A percentile compares a stretch with the other conserved stretches of the same genome.
phyloP scores from a whole-genome alignment of 35 echinoderm and acorn worm genomes.

The Anneissia japonica region DNA sequence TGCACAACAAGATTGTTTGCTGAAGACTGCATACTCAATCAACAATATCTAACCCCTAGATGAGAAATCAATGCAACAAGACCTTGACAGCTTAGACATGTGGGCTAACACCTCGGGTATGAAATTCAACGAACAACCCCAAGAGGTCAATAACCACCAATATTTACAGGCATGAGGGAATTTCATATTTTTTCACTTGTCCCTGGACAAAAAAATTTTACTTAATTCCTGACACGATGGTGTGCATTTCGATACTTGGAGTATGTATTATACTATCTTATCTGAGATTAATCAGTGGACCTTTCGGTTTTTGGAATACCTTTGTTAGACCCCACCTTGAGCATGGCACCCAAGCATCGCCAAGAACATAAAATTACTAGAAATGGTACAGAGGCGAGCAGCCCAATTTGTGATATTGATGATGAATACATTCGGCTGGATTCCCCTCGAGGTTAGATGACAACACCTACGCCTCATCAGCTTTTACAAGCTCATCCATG shows the following conservation, averaged over 20 bases:
- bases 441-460: neutral
- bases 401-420: neutral
- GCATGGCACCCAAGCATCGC: conserved; percentile 5
- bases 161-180: neutral
- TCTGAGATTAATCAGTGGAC: neutral
- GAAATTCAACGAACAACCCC: conserved; percentile 5
- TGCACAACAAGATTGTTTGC: neutral
- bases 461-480: neutral
- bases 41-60: no score
- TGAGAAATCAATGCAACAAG: no score
- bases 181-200: neutral
- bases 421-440: neutral
- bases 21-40: neutral
- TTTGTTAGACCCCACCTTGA: neutral
- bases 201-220: neutral
- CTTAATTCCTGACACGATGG: neutral
- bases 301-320: neutral
- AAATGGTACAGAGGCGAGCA: conserved; percentile 16
- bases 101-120: conserved; percentile 3
- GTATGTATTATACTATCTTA: neutral
- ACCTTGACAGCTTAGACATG: neutral
- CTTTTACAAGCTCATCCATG: neutral
- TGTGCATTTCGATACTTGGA: no score
- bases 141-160: conserved; percentile 3
- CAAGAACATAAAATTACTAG: neutral